phyloP scores from a whole-genome alignment of 2,888 invertebrate genomes.

The Drosophila planitibia region DNA sequence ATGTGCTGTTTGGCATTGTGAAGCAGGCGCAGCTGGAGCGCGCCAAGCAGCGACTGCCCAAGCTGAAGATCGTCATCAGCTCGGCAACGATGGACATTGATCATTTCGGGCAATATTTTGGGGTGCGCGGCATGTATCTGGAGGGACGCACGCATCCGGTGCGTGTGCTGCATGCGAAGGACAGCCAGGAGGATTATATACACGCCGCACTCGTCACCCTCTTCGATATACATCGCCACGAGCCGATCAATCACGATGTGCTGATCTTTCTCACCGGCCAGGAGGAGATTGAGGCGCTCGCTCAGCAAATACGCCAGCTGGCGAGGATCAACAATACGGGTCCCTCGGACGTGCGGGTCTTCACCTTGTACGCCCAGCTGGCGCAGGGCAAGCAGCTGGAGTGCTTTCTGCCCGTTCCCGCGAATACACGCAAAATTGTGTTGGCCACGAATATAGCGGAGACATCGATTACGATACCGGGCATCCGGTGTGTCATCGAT shows the following conservation, averaged over 20 bases:
- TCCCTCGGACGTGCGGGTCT: conserved; percentile 90
- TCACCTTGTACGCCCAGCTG: conserved; percentile 96
- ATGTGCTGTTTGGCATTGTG: conserved; percentile 96
- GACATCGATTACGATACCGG: conserved; percentile 97
- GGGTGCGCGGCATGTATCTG: conserved; percentile 94
- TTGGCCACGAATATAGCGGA: conserved; percentile 99
- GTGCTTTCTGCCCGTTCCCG: conserved; percentile 91
- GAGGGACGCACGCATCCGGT: conserved; percentile 95
- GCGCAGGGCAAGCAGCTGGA: conserved; percentile 94
- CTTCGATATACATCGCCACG: conserved; percentile 94
- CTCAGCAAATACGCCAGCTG: conserved; percentile 90
- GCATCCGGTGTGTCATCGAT: conserved; percentile 96
- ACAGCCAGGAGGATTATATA: conserved; percentile 93
- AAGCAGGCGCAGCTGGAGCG: conserved; percentile 93
- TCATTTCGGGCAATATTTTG: conserved; percentile 95
- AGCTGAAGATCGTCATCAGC: conserved; percentile 94
- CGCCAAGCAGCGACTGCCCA: conserved; percentile 86
- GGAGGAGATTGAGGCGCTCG: conserved; percentile 97
- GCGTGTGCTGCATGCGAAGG: conserved; percentile 90
- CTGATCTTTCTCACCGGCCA: conserved; percentile 97
- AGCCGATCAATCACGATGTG: conserved; percentile 94
- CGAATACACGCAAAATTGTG: conserved; percentile 94
- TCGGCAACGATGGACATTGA: conserved; percentile 99
- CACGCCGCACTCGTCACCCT: conserved; percentile 93
- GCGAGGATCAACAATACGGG: conserved; percentile 86